phyloP scores from a whole-genome alignment of 2,888 invertebrate species.

The Drosophila dives region DNA sequence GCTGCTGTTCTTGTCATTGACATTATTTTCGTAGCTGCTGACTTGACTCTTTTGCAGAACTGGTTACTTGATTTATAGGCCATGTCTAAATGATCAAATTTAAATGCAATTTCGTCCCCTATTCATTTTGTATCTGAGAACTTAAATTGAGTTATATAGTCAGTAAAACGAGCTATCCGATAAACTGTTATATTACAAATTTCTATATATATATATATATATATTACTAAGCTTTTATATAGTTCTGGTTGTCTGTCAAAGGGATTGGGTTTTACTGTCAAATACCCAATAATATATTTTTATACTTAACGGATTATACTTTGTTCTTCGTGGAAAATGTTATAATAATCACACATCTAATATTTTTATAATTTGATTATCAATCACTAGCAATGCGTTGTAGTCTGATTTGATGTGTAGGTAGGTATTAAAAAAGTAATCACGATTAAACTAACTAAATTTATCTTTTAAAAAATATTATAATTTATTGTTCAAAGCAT shows the following conservation, averaged over 20 bases:
- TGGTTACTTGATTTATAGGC: constrained; percentile 13
- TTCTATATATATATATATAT: too few relatives aligned
- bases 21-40: constrained; percentile 8
- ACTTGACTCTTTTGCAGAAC: constrained; percentile 16
- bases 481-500: neutral
- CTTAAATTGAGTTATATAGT: neutral
- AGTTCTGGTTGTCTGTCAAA: neutral
- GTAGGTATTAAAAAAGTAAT: neutral
- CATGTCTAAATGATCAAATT: constrained; percentile 18
- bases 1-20: constrained; percentile 40
- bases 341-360: neutral
- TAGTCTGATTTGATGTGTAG: neutral
- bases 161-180: neutral
- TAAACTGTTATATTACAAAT: neutral
- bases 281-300: neutral
- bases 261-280: neutral
- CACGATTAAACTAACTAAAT: neutral
- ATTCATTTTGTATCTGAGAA: neutral
- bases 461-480: neutral
- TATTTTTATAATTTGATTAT: neutral
- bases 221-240: neutral
- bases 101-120: neutral
- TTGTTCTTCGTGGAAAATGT: neutral
- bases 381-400: neutral
- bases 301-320: neutral